These are phyloP conservation scores for Himalopsyche phryganea DNA, from an alignment of 1,140 invertebrate genomes.

Conservation along the genomic window DNA sequence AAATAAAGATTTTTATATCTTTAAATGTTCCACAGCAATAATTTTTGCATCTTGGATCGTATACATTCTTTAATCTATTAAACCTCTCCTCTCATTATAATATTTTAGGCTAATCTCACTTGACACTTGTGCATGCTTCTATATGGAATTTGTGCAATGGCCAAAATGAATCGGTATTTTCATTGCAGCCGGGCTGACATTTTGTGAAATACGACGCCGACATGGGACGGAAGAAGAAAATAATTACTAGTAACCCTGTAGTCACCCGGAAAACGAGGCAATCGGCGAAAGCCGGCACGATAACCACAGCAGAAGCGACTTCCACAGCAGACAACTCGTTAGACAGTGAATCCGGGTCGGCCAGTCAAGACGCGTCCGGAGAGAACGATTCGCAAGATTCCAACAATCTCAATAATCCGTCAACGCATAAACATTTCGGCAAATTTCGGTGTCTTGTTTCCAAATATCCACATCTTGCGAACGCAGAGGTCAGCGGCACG, in stretches of 20 bases:
- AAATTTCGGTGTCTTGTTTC: constrained; percentile 48
- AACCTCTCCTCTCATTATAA: too few relatives aligned
- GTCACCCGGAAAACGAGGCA: constrained; percentile 13
- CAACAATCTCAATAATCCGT: background rate
- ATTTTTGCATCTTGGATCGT: too few relatives aligned
- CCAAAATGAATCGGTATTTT: too few relatives aligned
- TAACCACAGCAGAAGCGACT: background rate
- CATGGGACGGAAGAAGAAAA: constrained; percentile 26
- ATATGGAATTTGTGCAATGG: too few relatives aligned
- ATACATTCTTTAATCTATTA: too few relatives aligned
- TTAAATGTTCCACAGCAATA: too few relatives aligned
- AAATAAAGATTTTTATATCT: too few relatives aligned
- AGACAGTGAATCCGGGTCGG: constrained; percentile 7
- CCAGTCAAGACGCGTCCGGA: constrained; percentile 22
- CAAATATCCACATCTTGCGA: constrained; percentile 18
- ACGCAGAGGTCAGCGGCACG: constrained; percentile 44
- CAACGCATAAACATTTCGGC: constrained; percentile 49
- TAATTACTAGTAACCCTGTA: background rate
- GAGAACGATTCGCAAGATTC: constrained; percentile 29
- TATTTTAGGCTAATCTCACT: too few relatives aligned
- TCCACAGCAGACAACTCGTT: constrained; percentile 12
- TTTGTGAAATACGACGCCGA: too few relatives aligned
- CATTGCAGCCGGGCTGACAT: too few relatives aligned
- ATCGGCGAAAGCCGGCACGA: constrained; percentile 8
- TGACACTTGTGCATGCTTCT: too few relatives aligned